Base-by-base conservation (phyloP, 37 sponge, comb jelly and placozoan genomes). In the Beroe forskalii region DNA sequence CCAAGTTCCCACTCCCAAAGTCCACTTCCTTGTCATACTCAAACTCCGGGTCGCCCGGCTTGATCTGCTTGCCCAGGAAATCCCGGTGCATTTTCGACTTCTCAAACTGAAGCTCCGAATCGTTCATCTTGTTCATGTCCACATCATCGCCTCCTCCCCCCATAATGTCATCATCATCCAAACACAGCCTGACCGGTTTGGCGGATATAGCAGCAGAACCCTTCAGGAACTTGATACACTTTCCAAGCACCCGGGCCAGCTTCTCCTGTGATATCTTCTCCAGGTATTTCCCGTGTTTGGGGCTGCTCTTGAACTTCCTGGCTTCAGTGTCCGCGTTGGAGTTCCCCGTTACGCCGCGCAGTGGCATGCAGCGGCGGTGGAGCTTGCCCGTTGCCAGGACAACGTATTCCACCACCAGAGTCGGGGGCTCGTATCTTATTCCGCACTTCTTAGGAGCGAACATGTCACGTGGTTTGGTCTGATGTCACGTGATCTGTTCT, bases 371-470 rank as follows among this genome's bases (percentile, higher is more conserved):
- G 2, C 91, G 35, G 27, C 91, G 30, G 72, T 91, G 67, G 30
- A 48, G 40, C 60, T 91, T 91, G 8, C 67, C 67, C 33, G 67
- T 91, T 33, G 60, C 67, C 12, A 41, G 14, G 3, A 67, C 91
- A 19, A 67, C 75, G 60, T 91, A 91, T 22, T 67, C 67, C 4
- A 91, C 23, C 20, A 91, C 75, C 3, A 91, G 91, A n/a, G 91
- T 91, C 3, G 91, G 91, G 20, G 91, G 91, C 31, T 67, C 48
- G 44, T 67, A 67, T 22, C 61, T 67, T 67, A 91, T 91, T 23
- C 91, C 91, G 22, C 91, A 91, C 67, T 91, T 91, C 44, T 67
- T 67, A 9, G 91, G 91, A 0, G 91, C 48, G 35, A 67, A 91
- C 91, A 91, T 91, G 23, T 67, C 38, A 23, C 66, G 25, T n/a